phyloP scores from a whole-genome alignment of 1,140 invertebrate genomes.

The Helicoverpa zea region DNA sequence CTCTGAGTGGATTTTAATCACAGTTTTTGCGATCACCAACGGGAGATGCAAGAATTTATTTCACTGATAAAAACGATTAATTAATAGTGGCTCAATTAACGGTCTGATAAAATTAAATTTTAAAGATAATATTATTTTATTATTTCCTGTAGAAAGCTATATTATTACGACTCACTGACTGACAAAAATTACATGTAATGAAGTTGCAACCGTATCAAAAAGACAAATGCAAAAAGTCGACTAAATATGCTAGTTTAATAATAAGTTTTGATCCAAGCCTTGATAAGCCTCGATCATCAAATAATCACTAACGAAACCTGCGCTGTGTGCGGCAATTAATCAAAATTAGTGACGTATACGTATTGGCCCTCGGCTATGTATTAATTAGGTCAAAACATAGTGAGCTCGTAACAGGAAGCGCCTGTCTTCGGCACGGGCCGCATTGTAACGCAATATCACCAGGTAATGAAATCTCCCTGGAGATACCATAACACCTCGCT shows the following conservation, averaged over 20 bases:
- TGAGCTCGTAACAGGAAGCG: constrained; percentile 59
- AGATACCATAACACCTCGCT: constrained; percentile 60
- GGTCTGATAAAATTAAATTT: too few species aligned
- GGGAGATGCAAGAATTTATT: too few species aligned
- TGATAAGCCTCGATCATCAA: constrained; percentile 21
- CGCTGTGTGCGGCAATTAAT: constrained; percentile 64
- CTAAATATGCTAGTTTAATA: too few species aligned
- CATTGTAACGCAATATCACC: constrained; percentile 77
- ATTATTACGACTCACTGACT: too few species aligned
- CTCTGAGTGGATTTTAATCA: not conserved
- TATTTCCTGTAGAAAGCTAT: too few species aligned
- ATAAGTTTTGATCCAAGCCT: too few species aligned
- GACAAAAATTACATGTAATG: too few species aligned
- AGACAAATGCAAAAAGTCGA: not conserved
- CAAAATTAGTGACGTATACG: constrained; percentile 71
- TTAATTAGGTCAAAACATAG: constrained; percentile 79
- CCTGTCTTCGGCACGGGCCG: constrained; percentile 63
- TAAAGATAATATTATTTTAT: too few species aligned
- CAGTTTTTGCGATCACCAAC: not conserved
- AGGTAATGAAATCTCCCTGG: constrained; percentile 74
- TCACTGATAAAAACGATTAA: too few species aligned
- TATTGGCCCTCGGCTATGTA: constrained; percentile 75
- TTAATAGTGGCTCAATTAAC: too few species aligned
- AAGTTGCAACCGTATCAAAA: too few species aligned
- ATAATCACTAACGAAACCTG: constrained; percentile 23